These are phyloP conservation scores for Anniella stebbinsi DNA, from an alignment of 2,797 vertebrate species.

Conservation along the genomic window DNA sequence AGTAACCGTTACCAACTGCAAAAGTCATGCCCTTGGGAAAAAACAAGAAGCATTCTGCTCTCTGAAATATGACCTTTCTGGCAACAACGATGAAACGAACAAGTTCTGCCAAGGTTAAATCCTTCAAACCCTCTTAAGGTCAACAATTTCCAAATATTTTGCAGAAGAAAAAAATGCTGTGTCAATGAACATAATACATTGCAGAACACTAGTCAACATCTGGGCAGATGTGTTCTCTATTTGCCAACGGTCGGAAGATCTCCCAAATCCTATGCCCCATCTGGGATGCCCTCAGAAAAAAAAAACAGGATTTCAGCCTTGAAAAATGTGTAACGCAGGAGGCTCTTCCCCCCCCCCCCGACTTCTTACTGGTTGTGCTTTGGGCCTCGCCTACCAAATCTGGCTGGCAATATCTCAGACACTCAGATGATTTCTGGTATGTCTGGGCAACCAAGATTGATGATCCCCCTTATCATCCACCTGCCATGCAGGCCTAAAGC, in stretches of 20 bases:
- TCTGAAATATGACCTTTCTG: not conserved
- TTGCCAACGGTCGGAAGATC: too few relatives aligned
- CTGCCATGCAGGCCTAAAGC: not conserved
- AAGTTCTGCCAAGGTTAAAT: rapidly evolving
- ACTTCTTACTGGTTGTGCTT: not conserved
- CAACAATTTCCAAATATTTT: not conserved
- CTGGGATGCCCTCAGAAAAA: too few relatives aligned
- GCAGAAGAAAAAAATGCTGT: not conserved
- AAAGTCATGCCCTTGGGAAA: not conserved
- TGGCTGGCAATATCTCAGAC: not conserved
- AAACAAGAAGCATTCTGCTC: not conserved
- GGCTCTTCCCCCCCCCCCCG: too few relatives aligned
- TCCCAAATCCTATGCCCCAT: too few relatives aligned
- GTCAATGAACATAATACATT: not conserved
- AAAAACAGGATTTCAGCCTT: too few relatives aligned
- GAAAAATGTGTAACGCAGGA: too few relatives aligned
- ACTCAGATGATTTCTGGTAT: not conserved
- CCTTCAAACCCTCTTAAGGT: constrained; percentile 11
- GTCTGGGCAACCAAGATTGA: not conserved
- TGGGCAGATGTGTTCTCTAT: not conserved
- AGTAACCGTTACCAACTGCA: not conserved
- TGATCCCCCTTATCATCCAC: not conserved
- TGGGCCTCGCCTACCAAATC: not conserved
- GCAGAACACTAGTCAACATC: not conserved
- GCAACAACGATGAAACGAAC: not conserved